Conservation (phyloP, 2,888 invertebrate species). For the Philaethria dido region DNA sequence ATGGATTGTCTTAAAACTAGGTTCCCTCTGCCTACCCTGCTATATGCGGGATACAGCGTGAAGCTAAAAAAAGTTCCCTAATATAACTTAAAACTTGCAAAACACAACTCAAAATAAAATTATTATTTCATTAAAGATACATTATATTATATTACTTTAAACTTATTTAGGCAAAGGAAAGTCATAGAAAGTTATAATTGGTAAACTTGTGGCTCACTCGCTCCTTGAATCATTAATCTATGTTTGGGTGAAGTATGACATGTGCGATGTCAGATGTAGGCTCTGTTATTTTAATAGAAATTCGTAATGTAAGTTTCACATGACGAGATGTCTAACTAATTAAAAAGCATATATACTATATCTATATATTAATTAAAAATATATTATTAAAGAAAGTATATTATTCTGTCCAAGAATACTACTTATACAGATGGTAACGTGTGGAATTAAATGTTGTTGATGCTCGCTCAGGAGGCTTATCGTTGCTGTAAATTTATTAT, state of each 20-base stretch:
- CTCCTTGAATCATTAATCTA: conserved; percentile 32
- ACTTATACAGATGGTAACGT: too few relatives aligned
- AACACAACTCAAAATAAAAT: background rate
- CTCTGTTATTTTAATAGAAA: conserved; percentile 13
- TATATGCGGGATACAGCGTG: too few relatives aligned
- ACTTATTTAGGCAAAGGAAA: conserved; percentile 29
- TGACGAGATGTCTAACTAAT: background rate
- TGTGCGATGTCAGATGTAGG: conserved; percentile 20
- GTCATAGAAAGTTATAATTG: conserved; percentile 40
- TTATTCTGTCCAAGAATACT: too few relatives aligned
- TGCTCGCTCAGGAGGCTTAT: too few relatives aligned
- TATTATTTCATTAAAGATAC: conserved; percentile 1
- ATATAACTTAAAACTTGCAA: background rate
- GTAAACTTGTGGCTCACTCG: conserved; percentile 31
- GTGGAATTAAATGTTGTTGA: too few relatives aligned
- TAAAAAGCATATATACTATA: background rate
- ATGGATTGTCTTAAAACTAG: too few relatives aligned
- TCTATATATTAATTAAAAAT: too few relatives aligned
- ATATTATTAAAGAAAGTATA: too few relatives aligned
- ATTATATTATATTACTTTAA: conserved; percentile 6
- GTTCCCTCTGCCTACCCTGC: too few relatives aligned
- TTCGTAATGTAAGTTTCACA: background rate
- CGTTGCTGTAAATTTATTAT: too few relatives aligned
- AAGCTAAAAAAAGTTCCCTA: too few relatives aligned
- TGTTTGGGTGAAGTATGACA: conserved; percentile 15